Base-by-base conservation (phyloP, 1,140 invertebrate species). In the Philotrypesis tridentata region DNA sequence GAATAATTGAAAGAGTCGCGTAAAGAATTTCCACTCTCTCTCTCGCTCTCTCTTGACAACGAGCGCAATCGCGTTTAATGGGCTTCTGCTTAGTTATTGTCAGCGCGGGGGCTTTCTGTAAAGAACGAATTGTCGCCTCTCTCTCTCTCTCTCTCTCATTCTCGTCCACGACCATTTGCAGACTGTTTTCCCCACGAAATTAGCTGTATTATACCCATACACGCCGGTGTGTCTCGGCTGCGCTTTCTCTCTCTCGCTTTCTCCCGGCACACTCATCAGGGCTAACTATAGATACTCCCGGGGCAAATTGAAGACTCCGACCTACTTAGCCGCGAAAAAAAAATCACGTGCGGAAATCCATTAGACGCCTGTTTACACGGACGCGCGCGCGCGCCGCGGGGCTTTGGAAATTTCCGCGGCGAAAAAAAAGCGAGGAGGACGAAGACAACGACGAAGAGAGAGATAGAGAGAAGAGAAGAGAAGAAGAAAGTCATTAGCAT, bases 21-120 rank as follows among this genome's bases (percentile, higher is more conserved):
- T 33, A 37, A 29, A 37, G 67, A 33, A 70, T 25, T 25, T 14
- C 9, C 17, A 31, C 27, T 29, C 29, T n/a, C n/a, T n/a, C n/a
- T n/a, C n/a, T n/a, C n/a, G n/a, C n/a, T n/a, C n/a, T n/a, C n/a
- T n/a, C n/a, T n/a, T n/a, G 67, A 31, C 2, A 65, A 21, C 31
- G 31, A 70, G 67, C 37, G 29, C 67, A 70, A 70, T 70, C 27
- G 29, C 67, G 31, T n/a, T 70, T 70, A 33, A 70, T 70, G 31
- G 67, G n/a, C 23, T n/a, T 17, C 63, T 3, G 55, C 55, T 60
- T n/a, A 3, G 55, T n/a, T 60, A 60, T 14, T 60, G n/a, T n/a
- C 12, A 60, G 2, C 55, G n/a, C n/a, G n/a, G n/a, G n/a, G 12
- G 55, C 55, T 60, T 60, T 14, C 33, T 37, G 33, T 37, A 37